Base-by-base conservation (phyloP, 2,797 vertebrate species). In the Neosalanx taihuensis region DNA sequence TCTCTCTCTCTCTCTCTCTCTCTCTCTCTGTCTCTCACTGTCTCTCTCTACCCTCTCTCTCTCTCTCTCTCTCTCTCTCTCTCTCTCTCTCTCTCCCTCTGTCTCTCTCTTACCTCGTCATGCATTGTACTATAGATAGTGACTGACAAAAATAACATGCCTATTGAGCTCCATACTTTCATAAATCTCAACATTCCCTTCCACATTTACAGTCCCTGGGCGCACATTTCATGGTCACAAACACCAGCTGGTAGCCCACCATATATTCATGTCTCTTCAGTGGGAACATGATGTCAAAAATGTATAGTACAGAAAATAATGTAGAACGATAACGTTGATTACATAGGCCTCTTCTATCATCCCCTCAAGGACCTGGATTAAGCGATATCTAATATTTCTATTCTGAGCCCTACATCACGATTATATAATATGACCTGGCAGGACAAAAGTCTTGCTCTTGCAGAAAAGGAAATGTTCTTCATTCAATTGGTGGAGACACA, bases 1-100 rank as follows among this genome's bases (percentile, higher is more conserved):
- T n/a, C n/a, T n/a, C n/a, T n/a, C 29, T 41, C 74, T 70, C 30
- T n/a, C 59, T 71, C 59, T 58, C 67, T 53, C 64, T 62, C 60
- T 41, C 30, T 60, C 5, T 18, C 74, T 64, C 62, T 63, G 33
- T 46, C 70, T 57, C 57, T 35, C 10, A 37, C 57, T 72, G 66
- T 33, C 53, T 53, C 65, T 69, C 72, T 60, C 75, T 1, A 74
- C 3, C 76, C 15, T 49, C n/a, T 30, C 30, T 53, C 30, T 53
- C 30, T 29, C 35, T 49, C 20, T 64, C 30, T 23, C n/a, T 33
- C 56, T 12, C 31, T 64, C 64, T 41, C 33, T 41, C 35, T 23
- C 35, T 41, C 64, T 67, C 65, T 61, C 17, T 61, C 64, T 64
- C 29, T 64, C 70, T 37, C 20, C 37, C 49, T 60, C 46, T 63